These are phyloP conservation scores for Cheilosia soror DNA, from an alignment of 2,888 invertebrate genomes.

Conservation along the genomic window DNA sequence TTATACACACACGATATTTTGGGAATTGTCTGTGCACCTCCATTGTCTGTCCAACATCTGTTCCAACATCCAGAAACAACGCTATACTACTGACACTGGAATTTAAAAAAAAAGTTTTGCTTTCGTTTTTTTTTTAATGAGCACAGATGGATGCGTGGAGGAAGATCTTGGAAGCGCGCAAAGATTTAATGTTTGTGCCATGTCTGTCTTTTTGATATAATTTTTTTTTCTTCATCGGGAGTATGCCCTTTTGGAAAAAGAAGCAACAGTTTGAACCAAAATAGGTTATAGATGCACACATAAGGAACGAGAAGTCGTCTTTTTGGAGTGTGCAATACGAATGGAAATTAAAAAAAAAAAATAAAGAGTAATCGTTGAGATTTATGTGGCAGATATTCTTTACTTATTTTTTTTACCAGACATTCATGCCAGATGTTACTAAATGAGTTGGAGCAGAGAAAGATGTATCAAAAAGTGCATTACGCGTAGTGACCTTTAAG, in stretches of 20 bases:
- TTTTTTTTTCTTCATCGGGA: conserved; percentile 12
- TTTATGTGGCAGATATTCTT: conserved; percentile 59
- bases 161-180: conserved; percentile 39
- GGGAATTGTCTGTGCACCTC: conserved; percentile 41
- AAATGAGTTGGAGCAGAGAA: conserved; percentile 6
- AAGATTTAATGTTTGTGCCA: conserved; percentile 61
- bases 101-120: conserved; percentile 45
- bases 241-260: conserved; percentile 16
- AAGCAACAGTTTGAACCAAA: conserved; percentile 68
- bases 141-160: conserved; percentile 63
- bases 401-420: conserved; percentile 32
- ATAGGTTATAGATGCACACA: conserved; percentile 56
- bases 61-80: conserved; percentile 37
- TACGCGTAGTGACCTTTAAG: conserved; percentile 38
- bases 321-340: conserved; percentile 21
- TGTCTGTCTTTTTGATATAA: conserved; percentile 10
- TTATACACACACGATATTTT: conserved; percentile 26
- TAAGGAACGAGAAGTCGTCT: background rate
- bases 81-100: conserved; percentile 38
- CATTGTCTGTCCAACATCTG: conserved; percentile 74
- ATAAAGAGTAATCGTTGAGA: conserved; percentile 48
- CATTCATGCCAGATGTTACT: conserved; percentile 51
- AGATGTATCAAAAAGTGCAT: conserved; percentile 18
- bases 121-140: conserved; percentile 51
- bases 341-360: conserved; percentile 21